These are phyloP conservation scores for Anthonomus grandis DNA, from an alignment of 1,140 invertebrate genomes.

Conservation along the genomic window DNA sequence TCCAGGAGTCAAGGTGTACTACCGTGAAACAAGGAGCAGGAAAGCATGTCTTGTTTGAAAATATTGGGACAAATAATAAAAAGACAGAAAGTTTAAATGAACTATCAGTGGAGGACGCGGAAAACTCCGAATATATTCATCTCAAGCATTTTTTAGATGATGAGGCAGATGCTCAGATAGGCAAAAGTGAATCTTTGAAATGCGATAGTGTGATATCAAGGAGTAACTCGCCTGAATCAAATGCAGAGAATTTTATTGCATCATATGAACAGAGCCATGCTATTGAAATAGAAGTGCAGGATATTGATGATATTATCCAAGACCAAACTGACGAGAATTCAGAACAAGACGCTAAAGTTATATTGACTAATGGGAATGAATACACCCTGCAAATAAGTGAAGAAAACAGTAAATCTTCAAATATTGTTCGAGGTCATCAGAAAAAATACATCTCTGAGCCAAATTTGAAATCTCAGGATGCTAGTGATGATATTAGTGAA, in stretches of 20 bases:
- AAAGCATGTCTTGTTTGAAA: slow-evolving; percentile 34
- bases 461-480: slow-evolving; percentile 4
- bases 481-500: slow-evolving; percentile 11
- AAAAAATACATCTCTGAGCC: neutral
- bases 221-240: slow-evolving; percentile 23
- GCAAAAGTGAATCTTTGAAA: slow-evolving; percentile 29
- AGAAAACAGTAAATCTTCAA: too few species aligned
- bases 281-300: slow-evolving; percentile 20
- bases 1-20: slow-evolving; percentile 31
- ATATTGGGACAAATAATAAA: slow-evolving; percentile 14
- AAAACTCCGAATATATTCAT: slow-evolving; percentile 42
- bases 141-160: slow-evolving; percentile 45
- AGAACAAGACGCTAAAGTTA: slow-evolving; percentile 1
- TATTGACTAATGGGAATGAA: slow-evolving; percentile 17
- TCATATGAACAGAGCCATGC: slow-evolving; percentile 15
- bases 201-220: slow-evolving; percentile 20
- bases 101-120: slow-evolving; percentile 27
- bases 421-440: neutral
- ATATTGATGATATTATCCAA: slow-evolving; percentile 18
- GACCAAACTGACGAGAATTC: slow-evolving; percentile 2
- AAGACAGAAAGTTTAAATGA: slow-evolving; percentile 24
- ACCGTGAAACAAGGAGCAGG: slow-evolving; percentile 23
- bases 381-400: slow-evolving; percentile 11
- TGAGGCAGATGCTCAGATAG: slow-evolving; percentile 32
- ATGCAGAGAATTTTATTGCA: slow-evolving; percentile 7